Percentiles rank a stretch among this genome's conserved stretches.
Evolutionary conservation across 2,113 vertebrate species (phyloP).

Genomic region (Oxyura jamaicensis): DNA sequence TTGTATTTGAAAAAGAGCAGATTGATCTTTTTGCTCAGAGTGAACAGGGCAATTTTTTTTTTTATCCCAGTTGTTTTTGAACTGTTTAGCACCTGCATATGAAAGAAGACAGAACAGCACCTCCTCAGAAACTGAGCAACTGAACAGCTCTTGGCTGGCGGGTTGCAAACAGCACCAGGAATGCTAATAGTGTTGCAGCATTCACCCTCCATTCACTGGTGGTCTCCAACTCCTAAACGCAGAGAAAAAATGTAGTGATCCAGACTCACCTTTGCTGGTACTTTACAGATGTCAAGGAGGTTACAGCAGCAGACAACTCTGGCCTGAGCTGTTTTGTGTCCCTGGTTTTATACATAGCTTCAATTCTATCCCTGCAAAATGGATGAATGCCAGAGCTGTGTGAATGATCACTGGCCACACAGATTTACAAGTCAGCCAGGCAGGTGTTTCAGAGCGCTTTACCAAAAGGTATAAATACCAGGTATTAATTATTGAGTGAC

Average conservation of each 20-base stretch:
- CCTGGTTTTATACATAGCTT: neutral
- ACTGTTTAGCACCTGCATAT: neutral
- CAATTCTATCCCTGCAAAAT: neutral
- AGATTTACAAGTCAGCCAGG: neutral
- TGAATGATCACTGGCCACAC: neutral
- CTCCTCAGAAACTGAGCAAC: neutral
- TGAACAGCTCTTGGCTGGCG: neutral
- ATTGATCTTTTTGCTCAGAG: neutral
- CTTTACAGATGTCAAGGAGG: neutral
- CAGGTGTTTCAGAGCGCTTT: neutral
- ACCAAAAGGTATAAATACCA: neutral
- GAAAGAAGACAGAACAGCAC: neutral
- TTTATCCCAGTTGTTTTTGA: neutral
- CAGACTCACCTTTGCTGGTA: neutral
- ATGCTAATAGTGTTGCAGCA: neutral
- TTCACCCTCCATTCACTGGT: neutral
- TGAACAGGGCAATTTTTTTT: neutral
- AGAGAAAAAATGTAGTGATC: neutral
- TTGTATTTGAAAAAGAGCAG: neutral
- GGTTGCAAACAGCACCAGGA: neutral
- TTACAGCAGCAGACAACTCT: neutral
- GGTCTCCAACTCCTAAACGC: neutral
- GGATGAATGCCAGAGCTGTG: neutral
- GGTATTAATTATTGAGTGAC: neutral
- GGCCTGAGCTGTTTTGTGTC: neutral